Evolutionary conservation across 1,140 invertebrate species (phyloP), one percentile per base, ranked within the genome.

Genomic region (Lepidurus packardi): DNA sequence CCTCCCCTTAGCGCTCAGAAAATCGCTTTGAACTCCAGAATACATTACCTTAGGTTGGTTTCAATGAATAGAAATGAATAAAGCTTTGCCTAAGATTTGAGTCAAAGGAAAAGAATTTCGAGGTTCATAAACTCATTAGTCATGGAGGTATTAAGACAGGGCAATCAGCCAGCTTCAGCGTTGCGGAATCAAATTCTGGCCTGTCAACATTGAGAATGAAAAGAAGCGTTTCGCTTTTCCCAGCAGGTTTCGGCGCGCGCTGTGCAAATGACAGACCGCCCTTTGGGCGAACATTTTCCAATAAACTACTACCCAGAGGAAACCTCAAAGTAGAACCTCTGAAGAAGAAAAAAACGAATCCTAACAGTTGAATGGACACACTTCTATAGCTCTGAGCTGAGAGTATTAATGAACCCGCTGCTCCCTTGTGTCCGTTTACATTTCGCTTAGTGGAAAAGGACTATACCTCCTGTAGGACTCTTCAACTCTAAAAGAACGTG

Each of bases 201-300:
- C 53, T 65, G 53, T n/a, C 21, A 65, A 11, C 8, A 65, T 65
- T 65, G 16, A 13, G 53, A 65, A 65, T 65, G 53, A 65, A 65
- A 65, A 65, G 53, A 65, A 65, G 53, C 53, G 53, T 65, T 65
- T 65, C 53, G 53, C 53, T 65, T 65, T 65, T 65, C 53, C 53
- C 53, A 65, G 53, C 53, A 65, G 53, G 53, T 65, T 21, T 65
- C 53, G 21, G 16, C 53, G 53, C 53, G 53, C 53, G 53, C 53
- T 65, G 53, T 65, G 53, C 21, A 65, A 65, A 65, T 21, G 53
- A 65, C 53, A 65, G 53, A 34, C 53, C 53, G 53, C 53, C 53
- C 53, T 65, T 65, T 65, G 21, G 53, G 53, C 53, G 53, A 5
- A n/a, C 53, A 21, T 65, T 65, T 65, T 65, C 53, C 53, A 65